Percentiles rank a stretch among this genome's conserved stretches.
phyloP scores from a whole-genome alignment of 2,113 vertebrate species.

The Canis aureus region DNA sequence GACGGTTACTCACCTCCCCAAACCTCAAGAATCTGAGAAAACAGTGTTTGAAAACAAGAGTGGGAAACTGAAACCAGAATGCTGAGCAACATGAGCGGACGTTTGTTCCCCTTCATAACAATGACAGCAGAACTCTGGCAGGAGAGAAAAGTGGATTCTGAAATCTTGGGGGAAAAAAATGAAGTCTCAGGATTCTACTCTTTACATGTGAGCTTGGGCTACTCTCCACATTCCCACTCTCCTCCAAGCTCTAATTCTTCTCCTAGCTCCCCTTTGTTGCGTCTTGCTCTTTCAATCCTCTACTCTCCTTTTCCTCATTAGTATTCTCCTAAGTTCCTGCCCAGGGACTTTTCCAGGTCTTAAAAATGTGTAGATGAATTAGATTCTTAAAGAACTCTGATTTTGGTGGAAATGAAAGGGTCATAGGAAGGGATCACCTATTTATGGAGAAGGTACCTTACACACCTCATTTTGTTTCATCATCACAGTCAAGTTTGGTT shows the following conservation, averaged over 20 bases:
- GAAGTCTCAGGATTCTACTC: neutral
- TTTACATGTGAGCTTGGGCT: neutral
- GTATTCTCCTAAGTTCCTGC: neutral
- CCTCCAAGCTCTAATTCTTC: neutral
- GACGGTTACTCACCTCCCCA: neutral
- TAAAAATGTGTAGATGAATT: neutral
- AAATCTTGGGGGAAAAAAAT: neutral
- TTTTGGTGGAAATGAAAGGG: neutral
- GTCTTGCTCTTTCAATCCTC: neutral
- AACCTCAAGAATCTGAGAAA: neutral
- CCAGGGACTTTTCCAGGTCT: neutral
- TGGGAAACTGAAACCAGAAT: neutral
- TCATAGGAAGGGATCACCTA: neutral
- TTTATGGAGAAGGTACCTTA: neutral
- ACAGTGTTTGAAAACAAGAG: neutral
- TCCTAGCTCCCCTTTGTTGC: neutral
- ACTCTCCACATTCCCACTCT: neutral
- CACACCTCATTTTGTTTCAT: neutral
- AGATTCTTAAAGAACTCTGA: neutral
- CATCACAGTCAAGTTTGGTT: neutral
- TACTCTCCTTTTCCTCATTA: neutral
- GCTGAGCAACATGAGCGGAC: neutral
- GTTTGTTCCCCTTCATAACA: fast-evolving
- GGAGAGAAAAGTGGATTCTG: neutral
- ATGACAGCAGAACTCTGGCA: neutral